Base-by-base conservation (phyloP, 53 echinoderm and acorn worm genomes). In the Echinometra lucunter region DNA sequence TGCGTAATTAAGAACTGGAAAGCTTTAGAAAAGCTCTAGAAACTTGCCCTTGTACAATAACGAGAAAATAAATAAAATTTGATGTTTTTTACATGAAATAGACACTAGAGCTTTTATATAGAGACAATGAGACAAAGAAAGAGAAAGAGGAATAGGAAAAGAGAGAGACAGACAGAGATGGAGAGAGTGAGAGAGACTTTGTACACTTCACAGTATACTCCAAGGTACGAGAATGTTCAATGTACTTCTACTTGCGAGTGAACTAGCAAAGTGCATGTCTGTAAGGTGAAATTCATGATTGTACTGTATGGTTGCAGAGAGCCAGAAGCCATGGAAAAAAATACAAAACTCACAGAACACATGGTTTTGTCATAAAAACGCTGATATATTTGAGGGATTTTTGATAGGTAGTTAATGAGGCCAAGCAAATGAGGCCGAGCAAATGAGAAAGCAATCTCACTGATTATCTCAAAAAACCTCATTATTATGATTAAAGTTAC, bases 321-420 rank as follows among this genome's bases (percentile, higher is more conserved):
- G 2, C 45, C 85, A 83, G 45, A 45, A 18, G 28, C n/a, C 85
- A 85, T 85, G 85, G n/a, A n/a, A n/a, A 85, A 47, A 47, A 85
- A 85, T 30, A 49, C 85, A 49, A 28, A 53, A 47, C 85, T 85
- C 85, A 85, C 85, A 28, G 28, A 85, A 85, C 85, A 85, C 85
- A 85, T 28, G 85, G 85, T 85, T 85, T 85, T 85, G 45, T 85
- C 85, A 85, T 85, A 47, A 85, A 85, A 85, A 85, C n/a, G 85
- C 85, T 3, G 85, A 85, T 85, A 85, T 85, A 85, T 85, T 85
- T 47, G 85, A 85, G 49, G 78, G 40, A 85, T 47, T 49, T 49
- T 85, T 85, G 45, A 85, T 47, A 7, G 45, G 49, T 15, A 85
- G 47, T 85, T 85, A 85, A 85, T 85, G 85, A 85, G 47, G 85